Evolutionary conservation across 2,888 invertebrate genomes (phyloP), one percentile per base, ranked within the genome.

Genomic region (Amiota minor): DNA sequence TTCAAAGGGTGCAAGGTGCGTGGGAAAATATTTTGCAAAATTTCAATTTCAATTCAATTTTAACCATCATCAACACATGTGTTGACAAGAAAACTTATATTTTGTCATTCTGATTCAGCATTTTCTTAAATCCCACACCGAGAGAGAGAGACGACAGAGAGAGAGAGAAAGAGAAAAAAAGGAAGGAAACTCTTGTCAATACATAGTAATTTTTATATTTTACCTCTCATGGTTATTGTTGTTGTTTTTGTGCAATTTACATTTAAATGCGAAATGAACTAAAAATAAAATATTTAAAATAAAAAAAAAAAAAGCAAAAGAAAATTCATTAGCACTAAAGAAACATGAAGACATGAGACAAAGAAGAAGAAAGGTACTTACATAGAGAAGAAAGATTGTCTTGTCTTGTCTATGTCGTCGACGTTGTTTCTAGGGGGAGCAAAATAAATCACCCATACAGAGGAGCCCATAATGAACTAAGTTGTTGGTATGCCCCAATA

Each of bases 351-450:
- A 71, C 47, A 49, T 35, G 6, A 35, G 35, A 35, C 35, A 35
- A 6, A 35, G 6, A 0, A 35, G 35, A 35, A 35, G 35, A 35
- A 35, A 35, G 35, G 35, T 35, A 35, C 35, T 35, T 2, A 35
- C 35, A 35, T 35, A 35, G 35, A 35, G 35, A 35, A 35, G 35
- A 35, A 35, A 8, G 6, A 35, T 6, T n/a, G n/a, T n/a, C n/a
- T n/a, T n/a, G 3, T 3, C 1, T 23, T 23, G 23, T 23, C 23
- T 1, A 23, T 23, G 23, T 23, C 23, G 35, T 35, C 35, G 61
- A 20, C 70, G 78, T 75, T 82, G 85, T 83, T 84, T 81, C 83
- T 85, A 78, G 85, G 83, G 80, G 81, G 80, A 75, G 47, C 46
- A 85, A 83, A 83, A 80, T 81, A 85, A 85, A 84, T 84, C 82